Evolutionary conservation across 1,140 invertebrate genomes (phyloP).

Genomic region (Telenomus remus): DNA sequence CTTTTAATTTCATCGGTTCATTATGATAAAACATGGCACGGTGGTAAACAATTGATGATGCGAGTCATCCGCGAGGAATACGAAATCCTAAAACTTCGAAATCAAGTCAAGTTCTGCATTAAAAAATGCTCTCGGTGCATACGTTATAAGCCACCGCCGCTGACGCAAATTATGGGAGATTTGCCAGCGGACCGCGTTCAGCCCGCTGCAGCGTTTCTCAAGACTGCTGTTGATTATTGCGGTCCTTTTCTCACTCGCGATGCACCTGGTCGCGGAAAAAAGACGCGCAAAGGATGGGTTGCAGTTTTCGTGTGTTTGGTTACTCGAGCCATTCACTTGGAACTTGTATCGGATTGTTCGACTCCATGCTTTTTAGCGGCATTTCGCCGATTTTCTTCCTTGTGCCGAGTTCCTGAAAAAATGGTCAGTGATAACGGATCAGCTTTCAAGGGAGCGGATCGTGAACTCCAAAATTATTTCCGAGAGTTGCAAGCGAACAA

Average conservation of each 20-base stretch:
- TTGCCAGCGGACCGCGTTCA: not conserved
- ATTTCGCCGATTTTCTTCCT: not conserved
- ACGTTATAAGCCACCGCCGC: not conserved
- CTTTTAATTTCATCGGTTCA: not conserved
- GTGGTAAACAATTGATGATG: not conserved
- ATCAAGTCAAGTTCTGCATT: not conserved
- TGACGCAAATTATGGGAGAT: not conserved
- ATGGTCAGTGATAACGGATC: not conserved
- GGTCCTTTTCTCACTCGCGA: not conserved
- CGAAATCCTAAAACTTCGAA: not conserved
- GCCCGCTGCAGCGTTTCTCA: not conserved
- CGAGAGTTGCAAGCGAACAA: no score
- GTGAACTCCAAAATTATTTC: not conserved
- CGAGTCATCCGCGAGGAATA: not conserved
- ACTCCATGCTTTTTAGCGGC: not conserved
- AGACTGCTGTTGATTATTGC: not conserved
- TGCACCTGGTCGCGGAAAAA: not conserved
- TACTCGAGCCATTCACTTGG: not conserved
- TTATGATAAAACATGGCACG: not conserved
- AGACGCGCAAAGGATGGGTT: not conserved
- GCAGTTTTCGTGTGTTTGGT: not conserved
- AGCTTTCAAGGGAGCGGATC: not conserved
- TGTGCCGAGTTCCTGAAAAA: not conserved
- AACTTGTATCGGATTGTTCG: not conserved
- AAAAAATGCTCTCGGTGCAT: not conserved